Base-by-base conservation (phyloP, 2,888 invertebrate genomes). In the Eristalis tenax region DNA sequence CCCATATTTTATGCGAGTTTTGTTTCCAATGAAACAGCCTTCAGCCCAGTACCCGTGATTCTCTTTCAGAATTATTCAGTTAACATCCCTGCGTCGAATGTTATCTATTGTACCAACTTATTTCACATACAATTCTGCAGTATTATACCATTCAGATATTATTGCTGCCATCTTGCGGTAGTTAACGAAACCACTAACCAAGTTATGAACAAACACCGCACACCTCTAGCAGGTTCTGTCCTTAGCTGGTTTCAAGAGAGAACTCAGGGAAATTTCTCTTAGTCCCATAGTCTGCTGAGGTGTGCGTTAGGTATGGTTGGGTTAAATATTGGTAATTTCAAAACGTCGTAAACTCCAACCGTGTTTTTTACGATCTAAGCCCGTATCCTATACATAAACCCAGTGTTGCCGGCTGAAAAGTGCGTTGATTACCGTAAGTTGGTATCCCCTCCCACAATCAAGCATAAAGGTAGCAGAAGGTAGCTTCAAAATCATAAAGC, bases 91-190 rank as follows among this genome's bases (percentile, higher is more conserved):
- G 18, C 18, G 2, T 15, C 13, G 4, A 43, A 2, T 40, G 10
- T 43, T 15, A 38, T 18, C 5, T 13, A 18, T 4, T 26, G 11
- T 18, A 4, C 40, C 28, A 18, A 61, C 28, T 71, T 5, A 13
- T 18, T 71, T 4, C 40, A 18, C 23, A 38, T 11, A 68, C 32
- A 15, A 8, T 23, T 28, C 40, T 61, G 22, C 50, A n/a, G 28
- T 64, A 38, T 83, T 71, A 78, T 82, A 75, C 74, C 73, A 77
- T 50, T 50, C 50, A 18, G 18, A 18, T 1, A 59, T 73, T 69
- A 75, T 83, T 59, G 76, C 83, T 87, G 87, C 83, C 87, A 87
- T 87, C 87, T 83, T 69, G 79, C 87, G 87, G 87, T 76, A 65
- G 50, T 79, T 69, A 61, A 35, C 43, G 43, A 80, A 83, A 83